Percentiles rank a stretch among this genome's conserved stretches.
phyloP scores from a whole-genome alignment of 1,140 invertebrate species.

The Drosophila bocki region DNA sequence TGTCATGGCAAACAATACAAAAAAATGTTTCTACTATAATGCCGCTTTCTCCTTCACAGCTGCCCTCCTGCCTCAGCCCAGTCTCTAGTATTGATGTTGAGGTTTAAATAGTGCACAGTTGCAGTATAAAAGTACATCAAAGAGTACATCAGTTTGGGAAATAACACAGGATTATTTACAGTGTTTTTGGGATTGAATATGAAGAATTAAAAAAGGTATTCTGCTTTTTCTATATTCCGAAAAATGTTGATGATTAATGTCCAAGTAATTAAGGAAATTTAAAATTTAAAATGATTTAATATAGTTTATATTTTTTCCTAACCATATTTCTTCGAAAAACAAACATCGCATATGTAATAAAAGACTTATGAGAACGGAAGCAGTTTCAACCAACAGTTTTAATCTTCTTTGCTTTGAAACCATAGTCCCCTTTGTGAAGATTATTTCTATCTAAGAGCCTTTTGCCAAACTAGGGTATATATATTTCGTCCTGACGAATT shows the following conservation, averaged over 20 bases:
- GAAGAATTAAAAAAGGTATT: not conserved
- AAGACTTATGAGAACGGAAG: not conserved
- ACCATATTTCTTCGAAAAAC: too few species aligned
- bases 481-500: conserved; percentile 17
- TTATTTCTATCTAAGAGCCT: conserved; percentile 2
- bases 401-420: conserved; percentile 18
- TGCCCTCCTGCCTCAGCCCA: too few species aligned
- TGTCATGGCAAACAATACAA: conserved; percentile 53
- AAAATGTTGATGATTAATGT: too few species aligned
- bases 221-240: not conserved
- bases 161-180: not conserved
- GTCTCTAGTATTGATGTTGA: conserved; percentile 29
- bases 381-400: not conserved
- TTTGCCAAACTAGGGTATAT: conserved; percentile 2
- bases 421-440: conserved; percentile 10
- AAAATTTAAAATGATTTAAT: too few species aligned
- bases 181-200: not conserved
- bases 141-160: not conserved
- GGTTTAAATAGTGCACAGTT: conserved; percentile 37
- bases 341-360: not conserved
- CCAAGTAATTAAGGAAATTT: too few species aligned
- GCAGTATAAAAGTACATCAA: not conserved
- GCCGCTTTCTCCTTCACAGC: conserved; percentile 7
- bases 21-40: conserved; percentile 15
- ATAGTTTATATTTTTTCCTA: too few species aligned